Conservation (phyloP, 2,113 vertebrate species). For the Mobula hypostoma region DNA sequence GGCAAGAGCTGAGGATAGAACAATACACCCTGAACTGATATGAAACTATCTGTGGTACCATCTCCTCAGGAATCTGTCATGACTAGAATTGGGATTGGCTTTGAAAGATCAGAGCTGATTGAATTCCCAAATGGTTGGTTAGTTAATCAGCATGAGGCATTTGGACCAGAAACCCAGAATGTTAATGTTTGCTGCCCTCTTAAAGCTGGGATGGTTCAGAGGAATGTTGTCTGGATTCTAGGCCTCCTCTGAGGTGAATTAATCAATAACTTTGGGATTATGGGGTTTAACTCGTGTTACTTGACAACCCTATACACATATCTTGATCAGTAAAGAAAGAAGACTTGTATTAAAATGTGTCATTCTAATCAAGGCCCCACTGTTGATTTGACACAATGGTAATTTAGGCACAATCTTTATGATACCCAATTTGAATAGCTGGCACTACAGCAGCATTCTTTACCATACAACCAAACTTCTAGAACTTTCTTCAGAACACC, state of each 20-base stretch:
- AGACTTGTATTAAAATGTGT: not conserved
- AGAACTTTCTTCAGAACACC: not conserved
- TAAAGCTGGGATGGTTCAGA: not conserved
- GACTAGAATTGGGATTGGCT: not conserved
- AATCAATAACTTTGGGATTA: not conserved
- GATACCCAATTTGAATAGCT: not conserved
- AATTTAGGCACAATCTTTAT: not conserved
- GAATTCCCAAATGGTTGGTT: not conserved
- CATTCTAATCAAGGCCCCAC: not conserved
- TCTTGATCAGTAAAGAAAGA: not conserved
- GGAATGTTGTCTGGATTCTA: not conserved
- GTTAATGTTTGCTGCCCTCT: not conserved
- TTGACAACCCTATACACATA: not conserved
- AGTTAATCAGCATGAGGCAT: not conserved
- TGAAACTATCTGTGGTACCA: not conserved
- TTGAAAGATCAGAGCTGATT: not conserved
- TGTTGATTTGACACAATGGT: not conserved
- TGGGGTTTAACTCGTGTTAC: not conserved
- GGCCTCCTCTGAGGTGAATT: not conserved
- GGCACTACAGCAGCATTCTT: not conserved
- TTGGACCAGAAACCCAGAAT: not conserved
- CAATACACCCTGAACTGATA: not conserved
- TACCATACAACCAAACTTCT: not conserved
- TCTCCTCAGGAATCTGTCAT: constrained; percentile 1
- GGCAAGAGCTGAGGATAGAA: not conserved